Conservation (phyloP, 2,888 invertebrate genomes). For the Pyrochroa serraticornis region DNA sequence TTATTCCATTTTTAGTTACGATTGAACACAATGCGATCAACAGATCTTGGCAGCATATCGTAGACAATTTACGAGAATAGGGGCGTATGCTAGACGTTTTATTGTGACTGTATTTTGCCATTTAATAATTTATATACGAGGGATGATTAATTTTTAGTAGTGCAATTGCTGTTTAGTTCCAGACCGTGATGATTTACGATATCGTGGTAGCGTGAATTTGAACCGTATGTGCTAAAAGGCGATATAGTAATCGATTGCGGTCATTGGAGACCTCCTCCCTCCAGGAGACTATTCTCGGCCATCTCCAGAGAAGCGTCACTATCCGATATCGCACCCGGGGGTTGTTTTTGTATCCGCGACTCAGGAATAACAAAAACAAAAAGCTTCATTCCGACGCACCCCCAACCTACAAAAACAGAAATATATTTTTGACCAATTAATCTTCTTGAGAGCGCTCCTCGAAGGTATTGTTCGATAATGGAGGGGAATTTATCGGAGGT, state of each 20-base stretch:
- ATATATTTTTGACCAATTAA: constrained; percentile 43
- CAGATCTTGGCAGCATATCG: no score
- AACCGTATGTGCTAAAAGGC: constrained; percentile 21
- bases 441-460: constrained; percentile 35
- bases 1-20: no score
- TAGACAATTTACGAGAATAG: no score
- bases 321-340: constrained; percentile 38
- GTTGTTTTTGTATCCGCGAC: constrained; percentile 39
- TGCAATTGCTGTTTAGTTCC: constrained; percentile 9
- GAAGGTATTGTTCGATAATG: constrained; percentile 39
- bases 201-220: constrained; percentile 6
- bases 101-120: not conserved
- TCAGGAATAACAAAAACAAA: constrained; percentile 38
- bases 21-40: no score
- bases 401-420: constrained; percentile 35
- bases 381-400: constrained; percentile 33
- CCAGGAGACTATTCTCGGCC: constrained; percentile 13
- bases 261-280: constrained; percentile 17
- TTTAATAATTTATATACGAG: constrained; percentile 1
- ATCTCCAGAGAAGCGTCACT: constrained; percentile 14
- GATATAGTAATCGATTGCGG: constrained; percentile 28
- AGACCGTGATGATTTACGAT: constrained; percentile 12
- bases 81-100: not conserved
- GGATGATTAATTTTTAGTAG: constrained; percentile 11
- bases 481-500: constrained; percentile 33